Evolutionary conservation across 2,888 invertebrate species (phyloP), one percentile per base, ranked within the genome.

Genomic region (Cremastinae sp.): DNA sequence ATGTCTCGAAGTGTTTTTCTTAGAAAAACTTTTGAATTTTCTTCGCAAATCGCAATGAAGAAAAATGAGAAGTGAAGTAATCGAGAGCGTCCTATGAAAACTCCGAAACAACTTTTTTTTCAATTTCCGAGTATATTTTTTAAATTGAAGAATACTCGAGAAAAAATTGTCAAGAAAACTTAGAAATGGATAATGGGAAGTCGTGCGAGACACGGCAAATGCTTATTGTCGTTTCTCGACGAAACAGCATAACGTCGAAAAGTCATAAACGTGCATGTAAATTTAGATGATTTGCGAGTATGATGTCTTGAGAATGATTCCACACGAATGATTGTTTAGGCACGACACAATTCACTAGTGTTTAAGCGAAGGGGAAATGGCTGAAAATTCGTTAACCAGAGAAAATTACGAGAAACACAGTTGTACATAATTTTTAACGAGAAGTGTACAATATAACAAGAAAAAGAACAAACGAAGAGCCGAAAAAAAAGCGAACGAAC

Each of bases 351-450:
- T 65, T 59, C 62, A 47, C 35, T 69, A 56, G 53, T 64, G 22
- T 53, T 73, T n/a, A 62, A 75, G 56, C 20, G 39, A 58, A 37
- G 39, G 35, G 41, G 22, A 35, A 49, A 74, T 65, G 20, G 65
- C 43, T 53, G 10, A 41, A 37, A 56, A 72, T 58, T 58, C 51
- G 39, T 76, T 65, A 73, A 56, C 39, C 35, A 51, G 51, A 51
- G 47, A 35, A 47, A 51, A 55, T 2, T 45, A 10, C 28, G 9
- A 49, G 45, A 47, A 49, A 16, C 47, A 69, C 61, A 73, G 56
- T 65, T 77, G 74, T 77, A 77, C 53, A 77, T 77, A 77, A 73
- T 77, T 77, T 77, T 70, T 77, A 69, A 72, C 35, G 58, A 64
- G 35, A 41, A 41, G 28, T 12, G 53, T 56, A 45, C 49, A 58